Conservation (phyloP, 23 tunicate species). For the Pegea sp. region DNA sequence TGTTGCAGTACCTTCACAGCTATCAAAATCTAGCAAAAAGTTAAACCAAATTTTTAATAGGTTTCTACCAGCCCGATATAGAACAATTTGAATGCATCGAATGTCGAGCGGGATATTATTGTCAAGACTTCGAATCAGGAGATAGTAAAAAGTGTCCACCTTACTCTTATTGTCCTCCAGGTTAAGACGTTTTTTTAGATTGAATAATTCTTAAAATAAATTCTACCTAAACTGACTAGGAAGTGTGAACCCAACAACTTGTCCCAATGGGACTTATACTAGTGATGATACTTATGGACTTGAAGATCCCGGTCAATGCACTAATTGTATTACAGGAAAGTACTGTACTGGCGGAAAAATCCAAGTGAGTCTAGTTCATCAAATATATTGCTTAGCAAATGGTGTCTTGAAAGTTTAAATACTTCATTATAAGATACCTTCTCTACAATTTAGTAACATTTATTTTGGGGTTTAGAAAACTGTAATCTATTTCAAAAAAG, state of each 20-base stretch:
- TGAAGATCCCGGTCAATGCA: conserved; percentile 16
- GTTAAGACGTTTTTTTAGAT: conserved; percentile 3
- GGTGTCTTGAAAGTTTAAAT: too few relatives aligned
- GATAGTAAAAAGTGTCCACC: conserved; percentile 45
- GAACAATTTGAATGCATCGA: conserved; percentile 9
- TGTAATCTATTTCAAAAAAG: too few relatives aligned
- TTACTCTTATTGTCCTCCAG: conserved; percentile 48
- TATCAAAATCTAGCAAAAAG: too few relatives aligned
- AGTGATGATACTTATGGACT: conserved; percentile 9
- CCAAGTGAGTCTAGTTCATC: conserved; percentile 19
- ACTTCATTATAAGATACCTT: too few relatives aligned
- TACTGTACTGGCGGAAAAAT: conserved; percentile 87
- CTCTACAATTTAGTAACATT: too few relatives aligned
- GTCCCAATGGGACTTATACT: conserved; percentile 93
- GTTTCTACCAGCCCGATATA: conserved; percentile 27
- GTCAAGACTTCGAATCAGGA: conserved; percentile 38
- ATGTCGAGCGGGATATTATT: conserved; percentile 68
- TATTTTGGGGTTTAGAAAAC: too few relatives aligned
- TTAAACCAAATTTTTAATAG: conserved; percentile 6
- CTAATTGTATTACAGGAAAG: conserved; percentile 60
- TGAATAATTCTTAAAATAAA: background rate
- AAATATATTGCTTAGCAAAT: too few relatives aligned
- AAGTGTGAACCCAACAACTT: conserved; percentile 30
- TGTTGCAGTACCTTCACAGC: too few relatives aligned
- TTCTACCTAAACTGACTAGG: conserved; percentile 6